A percentile compares a stretch with the other conserved stretches of the same genome.
phyloP scores from a whole-genome alignment of 2,797 vertebrate genomes.

The Pteropus rufus region DNA sequence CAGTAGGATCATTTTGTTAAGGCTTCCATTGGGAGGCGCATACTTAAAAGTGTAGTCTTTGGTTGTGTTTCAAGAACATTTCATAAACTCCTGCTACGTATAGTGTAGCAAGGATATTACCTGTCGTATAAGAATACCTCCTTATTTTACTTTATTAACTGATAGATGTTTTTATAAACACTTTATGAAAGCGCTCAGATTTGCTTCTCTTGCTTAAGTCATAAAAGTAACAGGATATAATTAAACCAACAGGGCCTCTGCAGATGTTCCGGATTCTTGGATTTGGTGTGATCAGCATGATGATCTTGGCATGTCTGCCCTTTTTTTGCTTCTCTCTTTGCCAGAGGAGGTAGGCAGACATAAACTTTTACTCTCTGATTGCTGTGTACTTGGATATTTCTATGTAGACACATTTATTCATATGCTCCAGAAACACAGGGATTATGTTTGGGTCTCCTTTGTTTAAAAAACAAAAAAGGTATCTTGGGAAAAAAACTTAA shows the following conservation, averaged over 20 bases:
- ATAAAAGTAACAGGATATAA: conserved; percentile 57
- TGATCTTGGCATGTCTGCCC: conserved; percentile 69
- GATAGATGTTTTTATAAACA: background rate
- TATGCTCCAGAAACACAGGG: background rate
- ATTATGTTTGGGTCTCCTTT: background rate
- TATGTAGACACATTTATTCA: conserved; percentile 14
- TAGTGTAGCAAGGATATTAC: background rate
- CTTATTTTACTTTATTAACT: background rate
- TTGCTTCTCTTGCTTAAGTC: background rate
- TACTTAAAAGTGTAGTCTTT: conserved; percentile 31
- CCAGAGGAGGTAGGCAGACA: conserved; percentile 74
- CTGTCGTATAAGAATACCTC: conserved; percentile 7
- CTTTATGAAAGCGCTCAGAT: background rate
- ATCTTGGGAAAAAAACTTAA: background rate
- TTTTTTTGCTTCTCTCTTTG: conserved; percentile 64
- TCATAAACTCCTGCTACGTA: background rate
- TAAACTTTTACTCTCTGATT: conserved; percentile 20
- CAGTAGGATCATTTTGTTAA: conserved; percentile 24
- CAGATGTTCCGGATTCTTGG: conserved; percentile 69
- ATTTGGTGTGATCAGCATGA: conserved; percentile 2
- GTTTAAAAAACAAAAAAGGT: background rate
- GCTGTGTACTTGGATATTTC: conserved; percentile 22
- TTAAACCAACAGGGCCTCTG: conserved; percentile 73
- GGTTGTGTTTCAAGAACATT: conserved; percentile 41
- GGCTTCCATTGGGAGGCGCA: background rate